Evolutionary conservation across 1,140 invertebrate species (phyloP), one percentile per base, ranked within the genome.

Genomic region (Daktulosphaira vitifoliae): DNA sequence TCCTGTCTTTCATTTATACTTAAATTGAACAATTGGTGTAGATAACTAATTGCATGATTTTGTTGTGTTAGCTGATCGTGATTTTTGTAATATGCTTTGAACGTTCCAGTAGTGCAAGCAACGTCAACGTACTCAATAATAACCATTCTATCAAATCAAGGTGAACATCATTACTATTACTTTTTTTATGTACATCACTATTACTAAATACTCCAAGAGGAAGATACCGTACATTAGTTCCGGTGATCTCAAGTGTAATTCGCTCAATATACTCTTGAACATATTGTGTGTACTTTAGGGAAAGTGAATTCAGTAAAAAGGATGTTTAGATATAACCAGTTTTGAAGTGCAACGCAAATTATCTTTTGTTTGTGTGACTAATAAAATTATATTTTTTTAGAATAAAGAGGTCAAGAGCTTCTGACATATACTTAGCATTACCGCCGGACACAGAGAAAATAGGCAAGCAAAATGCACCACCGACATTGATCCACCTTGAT

Each of bases 81-180:
- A 13, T 62, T 20, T 62, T 62, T 8, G 15, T 62, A 48, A 25
- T 9, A 11, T 48, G 42, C 18, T 48, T 6, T 39, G 56, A 46
- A 46, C 56, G 44, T 26, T 48, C 42, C n/a, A 26, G 56, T 18
- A 46, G 20, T n/a, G 42, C 56, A 5, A 33, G 29, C 56, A 46
- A 33, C 56, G 56, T 62, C 56, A 62, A 62, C 29, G 56, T 48
- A 62, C 56, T 46, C 42, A n/a, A 29, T 25, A 44, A 56, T 7
- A 33, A 59, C 42, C n/a, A 33, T 62, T 18, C 42, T 46, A 16
- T 23, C 56, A 62, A 25, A 62, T 62, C 56, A 62, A 62, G 56
- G 56, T 62, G 42, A 62, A 62, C 56, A 6, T 29, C 56, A n/a
- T 62, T 16, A 33, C 18, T 46, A 62, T 62, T 62, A 46, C 42